Evolutionary conservation across 2,113 vertebrate species (phyloP).

Genomic region (Mesitornis unicolor): DNA sequence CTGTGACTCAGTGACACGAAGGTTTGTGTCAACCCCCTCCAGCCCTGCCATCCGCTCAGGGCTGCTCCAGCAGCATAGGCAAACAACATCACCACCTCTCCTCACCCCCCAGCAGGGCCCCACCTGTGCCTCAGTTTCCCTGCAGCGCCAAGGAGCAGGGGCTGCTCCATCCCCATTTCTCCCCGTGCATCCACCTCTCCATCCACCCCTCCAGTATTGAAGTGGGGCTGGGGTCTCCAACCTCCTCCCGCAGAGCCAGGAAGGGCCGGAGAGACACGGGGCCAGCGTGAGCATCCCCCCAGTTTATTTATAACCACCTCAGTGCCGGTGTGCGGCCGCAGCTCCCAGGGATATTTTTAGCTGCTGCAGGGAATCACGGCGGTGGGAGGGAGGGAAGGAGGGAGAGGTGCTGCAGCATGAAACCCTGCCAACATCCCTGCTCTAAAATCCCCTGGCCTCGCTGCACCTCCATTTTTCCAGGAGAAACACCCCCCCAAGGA

Average conservation of each 20-base stretch:
- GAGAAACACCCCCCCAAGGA: background rate
- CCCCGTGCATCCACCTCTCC: background rate
- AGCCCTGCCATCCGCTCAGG: background rate
- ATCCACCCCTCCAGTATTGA: background rate
- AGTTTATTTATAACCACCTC: conserved; percentile 31
- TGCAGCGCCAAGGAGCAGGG: background rate
- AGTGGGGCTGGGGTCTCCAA: background rate
- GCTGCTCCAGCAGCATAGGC: fast-evolving
- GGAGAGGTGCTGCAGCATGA: background rate
- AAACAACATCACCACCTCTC: background rate
- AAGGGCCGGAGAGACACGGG: background rate
- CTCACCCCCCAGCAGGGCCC: background rate
- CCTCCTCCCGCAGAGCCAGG: background rate
- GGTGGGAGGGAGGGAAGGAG: background rate
- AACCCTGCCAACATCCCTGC: background rate
- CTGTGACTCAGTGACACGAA: background rate
- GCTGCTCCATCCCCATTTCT: background rate
- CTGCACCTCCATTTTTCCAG: background rate
- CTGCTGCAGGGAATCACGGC: conserved; percentile 40
- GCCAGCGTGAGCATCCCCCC: background rate
- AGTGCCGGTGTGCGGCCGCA: conserved; percentile 16
- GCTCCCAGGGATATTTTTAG: conserved; percentile 65
- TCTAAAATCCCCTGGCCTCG: background rate
- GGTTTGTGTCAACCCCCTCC: background rate
- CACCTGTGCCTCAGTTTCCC: conserved; percentile 21